Conservation (phyloP, 2,888 invertebrate species). For the Rhagium mordax region DNA sequence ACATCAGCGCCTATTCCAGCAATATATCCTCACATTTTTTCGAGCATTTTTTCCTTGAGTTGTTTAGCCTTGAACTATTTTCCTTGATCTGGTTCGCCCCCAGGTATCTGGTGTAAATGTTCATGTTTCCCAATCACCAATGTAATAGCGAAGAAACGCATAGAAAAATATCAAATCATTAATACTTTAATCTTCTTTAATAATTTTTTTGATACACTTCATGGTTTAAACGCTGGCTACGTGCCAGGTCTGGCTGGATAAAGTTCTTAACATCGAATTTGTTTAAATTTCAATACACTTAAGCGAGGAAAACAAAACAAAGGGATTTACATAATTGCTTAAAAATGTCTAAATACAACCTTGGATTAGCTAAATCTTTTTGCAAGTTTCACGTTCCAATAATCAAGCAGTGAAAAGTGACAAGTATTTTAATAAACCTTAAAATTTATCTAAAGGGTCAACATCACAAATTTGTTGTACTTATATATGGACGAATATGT, state of each 20-base stretch:
- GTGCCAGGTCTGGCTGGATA: neutral
- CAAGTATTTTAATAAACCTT: neutral
- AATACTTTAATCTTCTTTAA: too few species aligned
- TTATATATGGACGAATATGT: neutral
- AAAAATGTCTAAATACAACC: neutral
- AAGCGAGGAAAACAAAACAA: neutral
- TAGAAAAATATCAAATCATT: too few species aligned
- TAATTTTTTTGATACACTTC: neutral
- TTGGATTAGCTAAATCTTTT: neutral
- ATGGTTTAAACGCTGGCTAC: neutral
- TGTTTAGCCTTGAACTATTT: too few species aligned
- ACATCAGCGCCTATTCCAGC: too few species aligned
- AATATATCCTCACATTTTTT: too few species aligned
- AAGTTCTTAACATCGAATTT: neutral
- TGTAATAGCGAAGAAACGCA: too few species aligned
- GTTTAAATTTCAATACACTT: neutral
- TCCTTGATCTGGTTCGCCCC: too few species aligned
- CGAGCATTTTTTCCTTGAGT: too few species aligned
- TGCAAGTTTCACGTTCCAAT: neutral
- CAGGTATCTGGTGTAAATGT: too few species aligned
- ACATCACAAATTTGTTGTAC: neutral
- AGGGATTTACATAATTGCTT: neutral
- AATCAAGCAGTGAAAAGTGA: neutral
- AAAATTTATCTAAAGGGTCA: too few species aligned
- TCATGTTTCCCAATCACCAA: too few species aligned